Evolutionary conservation across 2,113 vertebrate genomes (phyloP).

Genomic region (Uropsilus gracilis): DNA sequence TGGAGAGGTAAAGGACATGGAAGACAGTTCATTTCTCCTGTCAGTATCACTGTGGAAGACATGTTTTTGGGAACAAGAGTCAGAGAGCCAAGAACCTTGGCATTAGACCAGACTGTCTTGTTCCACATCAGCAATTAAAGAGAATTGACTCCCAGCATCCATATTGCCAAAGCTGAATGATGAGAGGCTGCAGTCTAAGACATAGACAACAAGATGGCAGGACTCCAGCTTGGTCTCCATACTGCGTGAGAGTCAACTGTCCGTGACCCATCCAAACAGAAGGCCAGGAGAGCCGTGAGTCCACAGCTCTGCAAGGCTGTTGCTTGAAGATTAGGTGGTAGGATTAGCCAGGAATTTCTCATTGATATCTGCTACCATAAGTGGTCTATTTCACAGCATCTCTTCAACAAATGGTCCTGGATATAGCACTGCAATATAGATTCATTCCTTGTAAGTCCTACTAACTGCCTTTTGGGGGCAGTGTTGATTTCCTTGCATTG

Average conservation of each 20-base stretch:
- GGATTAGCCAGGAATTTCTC: neutral
- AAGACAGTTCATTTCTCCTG: slow-evolving; percentile 49
- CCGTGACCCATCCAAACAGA: neutral
- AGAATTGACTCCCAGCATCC: neutral
- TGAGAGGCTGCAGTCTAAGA: neutral
- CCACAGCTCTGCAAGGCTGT: neutral
- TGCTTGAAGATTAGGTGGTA: neutral
- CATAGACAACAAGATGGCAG: accelerated
- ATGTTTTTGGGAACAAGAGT: slow-evolving; percentile 44
- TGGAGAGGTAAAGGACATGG: neutral
- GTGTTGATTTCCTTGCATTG: neutral
- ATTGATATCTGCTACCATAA: neutral
- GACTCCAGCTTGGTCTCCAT: neutral
- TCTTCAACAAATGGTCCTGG: neutral
- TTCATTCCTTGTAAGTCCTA: neutral
- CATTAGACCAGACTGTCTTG: neutral
- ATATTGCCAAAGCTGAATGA: neutral
- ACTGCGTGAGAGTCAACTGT: neutral
- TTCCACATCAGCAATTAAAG: neutral
- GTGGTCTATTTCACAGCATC: neutral
- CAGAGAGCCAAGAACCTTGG: slow-evolving; percentile 29
- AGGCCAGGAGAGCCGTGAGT: neutral
- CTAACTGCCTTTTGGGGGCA: neutral
- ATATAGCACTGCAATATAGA: neutral
- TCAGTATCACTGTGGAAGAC: slow-evolving; percentile 51